Conservation (phyloP, 2,888 invertebrate species). For the Meloe dianella region DNA sequence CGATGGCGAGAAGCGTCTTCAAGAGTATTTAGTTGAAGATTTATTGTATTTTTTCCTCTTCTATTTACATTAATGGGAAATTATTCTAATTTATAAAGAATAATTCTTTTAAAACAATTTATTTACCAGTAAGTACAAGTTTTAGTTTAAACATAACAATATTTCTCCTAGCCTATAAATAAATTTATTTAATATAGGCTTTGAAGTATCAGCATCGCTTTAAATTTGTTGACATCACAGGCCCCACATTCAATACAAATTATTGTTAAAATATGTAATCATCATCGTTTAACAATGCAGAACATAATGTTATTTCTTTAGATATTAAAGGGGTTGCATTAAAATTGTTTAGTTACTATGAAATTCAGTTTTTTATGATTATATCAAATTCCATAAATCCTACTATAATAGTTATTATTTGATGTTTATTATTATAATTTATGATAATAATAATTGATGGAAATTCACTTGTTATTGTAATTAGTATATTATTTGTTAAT, state of each 20-base stretch:
- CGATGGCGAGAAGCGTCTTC: too few relatives aligned
- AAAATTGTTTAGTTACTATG: slow-evolving; percentile 36
- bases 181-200: slow-evolving; percentile 47
- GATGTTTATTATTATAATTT: background rate
- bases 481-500: slow-evolving; percentile 31
- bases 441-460: background rate
- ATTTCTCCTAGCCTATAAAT: slow-evolving; percentile 52
- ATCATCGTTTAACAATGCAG: slow-evolving; percentile 25
- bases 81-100: background rate
- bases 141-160: slow-evolving; percentile 58
- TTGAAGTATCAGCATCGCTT: slow-evolving; percentile 49
- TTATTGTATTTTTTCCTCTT: too few relatives aligned
- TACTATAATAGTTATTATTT: slow-evolving; percentile 24
- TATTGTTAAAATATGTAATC: slow-evolving; percentile 23
- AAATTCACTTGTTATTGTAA: slow-evolving; percentile 20
- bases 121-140: slow-evolving; percentile 56
- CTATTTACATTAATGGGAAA: too few relatives aligned
- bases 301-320: slow-evolving; percentile 19
- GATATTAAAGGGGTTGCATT: background rate
- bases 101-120: slow-evolving; percentile 55
- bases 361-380: slow-evolving; percentile 39
- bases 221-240: slow-evolving; percentile 54
- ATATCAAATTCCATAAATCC: slow-evolving; percentile 18
- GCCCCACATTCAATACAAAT: slow-evolving; percentile 45
- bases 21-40: too few relatives aligned